phyloP scores from a whole-genome alignment of 2,113 vertebrate genomes.

The Eurystomus gularis region DNA sequence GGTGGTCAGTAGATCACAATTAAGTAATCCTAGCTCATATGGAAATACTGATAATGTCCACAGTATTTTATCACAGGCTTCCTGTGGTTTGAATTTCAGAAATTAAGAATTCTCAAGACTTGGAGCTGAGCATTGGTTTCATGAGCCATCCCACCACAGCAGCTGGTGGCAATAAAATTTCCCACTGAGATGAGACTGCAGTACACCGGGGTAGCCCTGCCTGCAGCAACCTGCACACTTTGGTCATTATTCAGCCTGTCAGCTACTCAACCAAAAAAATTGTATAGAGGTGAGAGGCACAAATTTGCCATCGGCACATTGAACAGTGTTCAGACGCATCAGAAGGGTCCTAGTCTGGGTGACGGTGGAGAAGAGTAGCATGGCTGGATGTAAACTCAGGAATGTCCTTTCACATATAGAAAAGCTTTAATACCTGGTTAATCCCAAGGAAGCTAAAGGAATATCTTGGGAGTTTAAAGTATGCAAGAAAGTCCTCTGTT shows the following conservation, averaged over 20 bases:
- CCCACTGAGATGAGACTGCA: neutral
- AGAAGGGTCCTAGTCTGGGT: fast-evolving
- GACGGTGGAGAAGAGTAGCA: neutral
- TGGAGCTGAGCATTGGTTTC: fast-evolving
- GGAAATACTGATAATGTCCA: neutral
- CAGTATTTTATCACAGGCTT: neutral
- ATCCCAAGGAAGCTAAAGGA: neutral
- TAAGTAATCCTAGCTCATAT: neutral
- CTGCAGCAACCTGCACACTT: neutral
- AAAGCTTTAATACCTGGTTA: neutral
- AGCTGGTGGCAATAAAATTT: neutral
- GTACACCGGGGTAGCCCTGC: fast-evolving
- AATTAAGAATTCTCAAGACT: neutral
- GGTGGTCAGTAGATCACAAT: neutral
- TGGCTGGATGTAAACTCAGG: neutral
- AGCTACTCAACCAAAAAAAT: neutral
- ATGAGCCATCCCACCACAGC: neutral
- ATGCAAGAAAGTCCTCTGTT: fast-evolving
- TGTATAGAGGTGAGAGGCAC: fast-evolving
- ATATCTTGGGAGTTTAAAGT: neutral
- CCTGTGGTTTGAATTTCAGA: neutral
- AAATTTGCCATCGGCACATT: neutral
- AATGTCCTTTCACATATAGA: neutral
- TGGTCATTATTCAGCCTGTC: neutral
- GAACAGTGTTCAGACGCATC: neutral